phyloP scores from a whole-genome alignment of 2,888 invertebrate species.

The Calephelis perditalis region DNA sequence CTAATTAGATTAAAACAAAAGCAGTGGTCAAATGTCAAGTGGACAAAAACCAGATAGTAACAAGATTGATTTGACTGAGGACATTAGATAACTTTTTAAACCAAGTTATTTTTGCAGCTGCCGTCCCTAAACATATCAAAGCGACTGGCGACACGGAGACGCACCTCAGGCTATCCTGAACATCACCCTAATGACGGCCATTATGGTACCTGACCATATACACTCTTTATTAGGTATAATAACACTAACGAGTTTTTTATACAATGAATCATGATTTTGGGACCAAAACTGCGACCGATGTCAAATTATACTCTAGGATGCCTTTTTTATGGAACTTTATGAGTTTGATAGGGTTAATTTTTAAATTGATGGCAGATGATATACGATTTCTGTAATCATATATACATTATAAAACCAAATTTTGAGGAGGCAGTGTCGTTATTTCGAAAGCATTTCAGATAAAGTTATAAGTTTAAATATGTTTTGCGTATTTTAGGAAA shows the following conservation, averaged over 20 bases:
- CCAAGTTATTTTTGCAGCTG: not conserved
- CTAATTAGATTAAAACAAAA: too few relatives aligned
- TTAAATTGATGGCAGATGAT: conserved; percentile 11
- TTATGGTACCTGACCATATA: conserved; percentile 53
- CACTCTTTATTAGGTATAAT: conserved; percentile 68
- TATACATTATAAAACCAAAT: not conserved
- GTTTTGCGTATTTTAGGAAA: too few relatives aligned
- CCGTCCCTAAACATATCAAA: conserved; percentile 17
- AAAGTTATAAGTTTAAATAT: too few relatives aligned
- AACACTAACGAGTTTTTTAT: conserved; percentile 66
- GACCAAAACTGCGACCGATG: conserved; percentile 39
- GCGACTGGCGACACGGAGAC: conserved; percentile 46
- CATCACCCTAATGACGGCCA: conserved; percentile 58
- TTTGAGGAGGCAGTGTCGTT: not conserved
- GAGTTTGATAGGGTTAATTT: conserved; percentile 21
- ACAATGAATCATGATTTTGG: conserved; percentile 43
- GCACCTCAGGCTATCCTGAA: conserved; percentile 42
- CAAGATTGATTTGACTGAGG: too few relatives aligned
- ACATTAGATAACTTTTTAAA: too few relatives aligned
- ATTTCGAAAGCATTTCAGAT: not conserved
- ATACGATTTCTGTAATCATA: conserved; percentile 8
- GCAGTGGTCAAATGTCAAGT: too few relatives aligned
- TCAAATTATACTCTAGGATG: conserved; percentile 55
- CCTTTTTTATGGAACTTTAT: conserved; percentile 30
- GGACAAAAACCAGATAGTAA: too few relatives aligned